Evolutionary conservation across 2,888 invertebrate species (phyloP).

Genomic region (Tigriopus californicus): DNA sequence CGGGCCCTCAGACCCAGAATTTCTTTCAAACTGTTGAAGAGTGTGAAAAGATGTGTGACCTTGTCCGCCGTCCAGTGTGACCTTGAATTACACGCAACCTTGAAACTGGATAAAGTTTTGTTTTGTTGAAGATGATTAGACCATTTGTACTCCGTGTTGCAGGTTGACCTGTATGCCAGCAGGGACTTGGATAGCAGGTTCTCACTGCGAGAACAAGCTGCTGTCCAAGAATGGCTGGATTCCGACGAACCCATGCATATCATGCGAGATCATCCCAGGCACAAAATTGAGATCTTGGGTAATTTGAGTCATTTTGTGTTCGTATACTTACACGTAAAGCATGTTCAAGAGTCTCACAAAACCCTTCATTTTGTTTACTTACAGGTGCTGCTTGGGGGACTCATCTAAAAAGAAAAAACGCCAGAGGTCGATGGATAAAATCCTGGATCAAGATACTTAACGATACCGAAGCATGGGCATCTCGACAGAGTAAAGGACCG

Average conservation of each 20-base stretch:
- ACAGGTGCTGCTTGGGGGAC: conserved; percentile 6
- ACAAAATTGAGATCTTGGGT: conserved; percentile 14
- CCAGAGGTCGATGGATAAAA: neutral
- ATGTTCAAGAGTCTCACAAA: too few relatives aligned
- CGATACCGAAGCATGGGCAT: conserved; percentile 1
- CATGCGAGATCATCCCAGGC: conserved; percentile 17
- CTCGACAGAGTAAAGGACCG: neutral
- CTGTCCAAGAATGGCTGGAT: conserved; percentile 17
- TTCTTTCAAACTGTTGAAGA: neutral
- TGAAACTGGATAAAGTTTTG: neutral
- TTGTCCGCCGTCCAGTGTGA: too few relatives aligned
- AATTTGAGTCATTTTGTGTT: too few relatives aligned
- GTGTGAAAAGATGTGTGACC: neutral
- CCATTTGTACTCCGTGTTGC: neutral
- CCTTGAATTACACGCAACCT: neutral
- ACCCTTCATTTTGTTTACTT: too few relatives aligned
- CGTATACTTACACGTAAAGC: too few relatives aligned
- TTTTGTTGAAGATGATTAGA: neutral
- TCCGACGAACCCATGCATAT: conserved; percentile 16
- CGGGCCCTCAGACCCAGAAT: too few relatives aligned
- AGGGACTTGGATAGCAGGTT: conserved; percentile 16
- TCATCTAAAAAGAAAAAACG: neutral
- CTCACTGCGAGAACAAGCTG: conserved; percentile 16
- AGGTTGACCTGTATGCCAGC: conserved; percentile 14
- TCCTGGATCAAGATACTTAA: conserved; percentile 5